Evolutionary conservation across 2,888 invertebrate genomes (phyloP), one percentile per base, ranked within the genome.

Genomic region (Drosophila greeni): DNA sequence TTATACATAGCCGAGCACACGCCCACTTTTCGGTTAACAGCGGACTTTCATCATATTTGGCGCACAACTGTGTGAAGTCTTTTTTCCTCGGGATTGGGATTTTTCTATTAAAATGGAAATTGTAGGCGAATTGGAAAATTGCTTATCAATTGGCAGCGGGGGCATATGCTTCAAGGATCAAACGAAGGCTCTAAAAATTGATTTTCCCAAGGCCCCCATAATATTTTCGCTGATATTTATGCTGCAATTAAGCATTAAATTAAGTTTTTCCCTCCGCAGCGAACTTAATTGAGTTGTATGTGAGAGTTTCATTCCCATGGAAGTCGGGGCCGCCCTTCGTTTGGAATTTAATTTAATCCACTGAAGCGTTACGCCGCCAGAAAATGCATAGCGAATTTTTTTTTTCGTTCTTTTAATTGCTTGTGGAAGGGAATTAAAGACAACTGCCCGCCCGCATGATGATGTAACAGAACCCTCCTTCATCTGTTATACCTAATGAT

Each of bases 51-150:
- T 81, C 82, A 77, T 75, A 81, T 78, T 73, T 76, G 47, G 47
- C 56, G n/a, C n/a, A n/a, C n/a, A 49, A 42, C 52, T 70, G 51
- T 65, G 56, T 52, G 36, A 48, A 55, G 47, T 65, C 53, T 61
- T 75, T 48, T 45, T 31, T 37, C 16, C 11, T 70, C 40, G 36
- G 52, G 52, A 42, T 66, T 62, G 64, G 55, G 61, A 70, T 67
- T 78, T 71, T 80, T 72, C 84, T 78, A 83, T 85, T 83, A 75
- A 85, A 85, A 85, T 85, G 82, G 78, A 84, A 85, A 85, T 81
- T 84, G 83, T 78, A 72, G 76, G 76, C 79, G 82, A 84, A 84
- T 85, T 83, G 85, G 82, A 81, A 85, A 84, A 85, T 85, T 81
- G 81, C 78, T 85, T 85, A 82, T 74, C 84, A 84, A 82, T 82